phyloP scores from a whole-genome alignment of 2,797 vertebrate species.

The Gobio occitaniae region DNA sequence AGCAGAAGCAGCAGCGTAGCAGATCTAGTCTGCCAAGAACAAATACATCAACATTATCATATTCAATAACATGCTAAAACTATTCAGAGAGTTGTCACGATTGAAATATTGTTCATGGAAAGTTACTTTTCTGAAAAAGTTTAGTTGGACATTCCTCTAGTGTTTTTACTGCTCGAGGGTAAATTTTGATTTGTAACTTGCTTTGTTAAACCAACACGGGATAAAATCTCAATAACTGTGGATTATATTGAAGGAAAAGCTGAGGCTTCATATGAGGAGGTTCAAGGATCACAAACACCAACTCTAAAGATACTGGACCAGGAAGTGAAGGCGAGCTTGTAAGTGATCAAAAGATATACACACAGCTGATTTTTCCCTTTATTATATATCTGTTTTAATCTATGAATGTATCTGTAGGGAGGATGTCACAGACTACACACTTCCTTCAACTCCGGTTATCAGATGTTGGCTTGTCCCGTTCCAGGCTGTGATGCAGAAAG shows the following conservation, averaged over 20 bases:
- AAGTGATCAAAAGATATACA: neutral
- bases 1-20: no score
- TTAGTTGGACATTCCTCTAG: no score
- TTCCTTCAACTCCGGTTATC: neutral
- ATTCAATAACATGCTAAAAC: no score
- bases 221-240: neutral
- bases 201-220: neutral
- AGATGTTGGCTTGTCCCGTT: slow-evolving; percentile 68
- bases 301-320: slow-evolving; percentile 65
- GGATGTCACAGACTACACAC: slow-evolving; percentile 64
- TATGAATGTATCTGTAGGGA: slow-evolving; percentile 11
- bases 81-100: no score
- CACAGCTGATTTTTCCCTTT: neutral
- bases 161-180: no score
- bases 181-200: neutral
- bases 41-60: no score
- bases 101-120: no score
- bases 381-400: neutral
- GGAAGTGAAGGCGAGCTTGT: slow-evolving; percentile 61
- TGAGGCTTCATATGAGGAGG: slow-evolving; percentile 59
- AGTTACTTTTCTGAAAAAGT: no score
- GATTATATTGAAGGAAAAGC: slow-evolving; percentile 60
- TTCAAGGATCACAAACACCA: slow-evolving; percentile 24
- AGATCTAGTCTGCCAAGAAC: no score
- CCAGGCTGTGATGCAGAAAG: slow-evolving; percentile 61